Conservation (phyloP, 2,113 vertebrate genomes). For the Bubalus kerabau region DNA sequence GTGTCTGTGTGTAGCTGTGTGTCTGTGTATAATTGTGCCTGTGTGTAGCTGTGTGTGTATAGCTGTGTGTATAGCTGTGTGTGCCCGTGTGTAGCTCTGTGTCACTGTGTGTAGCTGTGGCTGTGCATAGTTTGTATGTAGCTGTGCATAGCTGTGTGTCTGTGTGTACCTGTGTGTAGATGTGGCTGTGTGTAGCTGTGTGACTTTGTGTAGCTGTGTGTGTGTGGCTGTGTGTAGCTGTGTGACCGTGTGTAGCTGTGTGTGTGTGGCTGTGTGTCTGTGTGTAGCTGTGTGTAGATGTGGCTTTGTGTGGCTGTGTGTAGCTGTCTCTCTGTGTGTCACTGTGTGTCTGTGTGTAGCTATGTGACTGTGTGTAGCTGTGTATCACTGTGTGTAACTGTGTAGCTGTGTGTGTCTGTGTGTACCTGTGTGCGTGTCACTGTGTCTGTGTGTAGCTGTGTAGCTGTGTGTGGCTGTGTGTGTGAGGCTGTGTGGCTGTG, state of each 20-base stretch:
- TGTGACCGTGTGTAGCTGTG: too few species aligned
- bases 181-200: neutral
- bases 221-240: neutral
- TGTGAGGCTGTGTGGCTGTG: rapidly evolving
- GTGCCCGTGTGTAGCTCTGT: too few species aligned
- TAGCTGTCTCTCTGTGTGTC: too few species aligned
- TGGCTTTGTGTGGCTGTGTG: rapidly evolving
- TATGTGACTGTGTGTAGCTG: neutral
- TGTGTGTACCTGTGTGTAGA: neutral
- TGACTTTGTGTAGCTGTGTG: rapidly evolving
- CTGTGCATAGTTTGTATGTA: neutral
- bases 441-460: neutral
- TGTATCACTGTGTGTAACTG: neutral
- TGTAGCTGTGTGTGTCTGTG: rapidly evolving
- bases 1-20: too few species aligned
- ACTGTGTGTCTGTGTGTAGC: neutral
- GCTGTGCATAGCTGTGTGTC: neutral
- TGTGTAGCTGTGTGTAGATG: too few species aligned
- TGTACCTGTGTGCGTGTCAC: too few species aligned
- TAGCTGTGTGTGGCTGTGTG: too few species aligned
- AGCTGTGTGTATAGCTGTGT: neutral
- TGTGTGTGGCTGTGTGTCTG: neutral
- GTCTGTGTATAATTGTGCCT: rapidly evolving
- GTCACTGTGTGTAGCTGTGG: neutral
- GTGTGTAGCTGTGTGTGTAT: neutral